phyloP scores from a whole-genome alignment of 2,113 vertebrate species.

The Aptenodytes patagonicus region DNA sequence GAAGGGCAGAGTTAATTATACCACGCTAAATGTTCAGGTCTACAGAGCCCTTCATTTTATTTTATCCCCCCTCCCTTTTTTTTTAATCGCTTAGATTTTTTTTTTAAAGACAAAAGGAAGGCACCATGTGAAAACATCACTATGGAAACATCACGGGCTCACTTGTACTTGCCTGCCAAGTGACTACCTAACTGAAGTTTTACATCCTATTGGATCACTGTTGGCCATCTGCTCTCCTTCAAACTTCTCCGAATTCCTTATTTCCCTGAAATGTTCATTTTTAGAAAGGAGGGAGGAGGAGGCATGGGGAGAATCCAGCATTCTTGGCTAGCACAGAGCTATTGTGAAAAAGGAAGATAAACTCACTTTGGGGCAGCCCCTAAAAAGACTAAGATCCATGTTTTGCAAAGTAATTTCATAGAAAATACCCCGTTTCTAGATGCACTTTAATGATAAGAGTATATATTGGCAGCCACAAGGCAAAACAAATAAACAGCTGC shows the following conservation, averaged over 20 bases:
- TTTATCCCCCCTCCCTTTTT: not conserved
- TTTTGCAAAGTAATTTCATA: conserved; percentile 29
- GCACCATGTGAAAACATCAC: conserved; percentile 60
- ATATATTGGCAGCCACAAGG: conserved; percentile 35
- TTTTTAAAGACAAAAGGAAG: conserved; percentile 52
- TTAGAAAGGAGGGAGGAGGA: conserved; percentile 46
- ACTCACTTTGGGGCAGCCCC: conserved; percentile 13
- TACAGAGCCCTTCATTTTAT: conserved; percentile 3
- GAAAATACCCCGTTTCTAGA: conserved; percentile 44
- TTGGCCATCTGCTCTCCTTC: conserved; percentile 52
- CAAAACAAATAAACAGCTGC: conserved; percentile 54
- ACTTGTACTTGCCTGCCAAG: conserved; percentile 52
- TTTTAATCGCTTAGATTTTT: conserved; percentile 29
- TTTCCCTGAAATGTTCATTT: conserved; percentile 65
- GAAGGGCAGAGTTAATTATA: not conserved
- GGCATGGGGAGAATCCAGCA: conserved; percentile 37
- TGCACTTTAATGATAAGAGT: conserved; percentile 45
- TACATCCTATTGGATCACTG: conserved; percentile 48
- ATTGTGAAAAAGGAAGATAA: conserved; percentile 48
- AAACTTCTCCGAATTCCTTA: conserved; percentile 52
- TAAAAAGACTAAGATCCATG: conserved; percentile 28
- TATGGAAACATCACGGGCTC: conserved; percentile 72
- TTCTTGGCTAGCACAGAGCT: conserved; percentile 31
- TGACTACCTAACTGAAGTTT: conserved; percentile 55
- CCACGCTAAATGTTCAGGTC: not conserved